Evolutionary conservation across 2,888 invertebrate genomes (phyloP).

Genomic region (Xiphydria camelus): DNA sequence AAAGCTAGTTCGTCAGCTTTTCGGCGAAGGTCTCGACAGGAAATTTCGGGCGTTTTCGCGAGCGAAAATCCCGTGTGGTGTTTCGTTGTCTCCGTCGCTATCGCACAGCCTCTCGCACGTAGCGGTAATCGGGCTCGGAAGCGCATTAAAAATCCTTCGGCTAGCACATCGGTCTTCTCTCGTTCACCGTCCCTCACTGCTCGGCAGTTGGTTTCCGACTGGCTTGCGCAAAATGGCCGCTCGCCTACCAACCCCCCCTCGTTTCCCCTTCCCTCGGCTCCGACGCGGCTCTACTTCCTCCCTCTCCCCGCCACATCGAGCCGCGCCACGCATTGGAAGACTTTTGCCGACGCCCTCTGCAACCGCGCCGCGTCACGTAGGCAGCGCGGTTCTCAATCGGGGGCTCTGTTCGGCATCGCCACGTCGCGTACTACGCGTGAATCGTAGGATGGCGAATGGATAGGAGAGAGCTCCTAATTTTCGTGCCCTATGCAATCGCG

Average conservation of each 20-base stretch:
- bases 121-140: slow-evolving; percentile 53
- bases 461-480: too few relatives aligned
- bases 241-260: slow-evolving; percentile 25
- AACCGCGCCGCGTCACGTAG: slow-evolving; percentile 44
- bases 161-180: slow-evolving; percentile 53
- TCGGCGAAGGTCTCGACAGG: slow-evolving; percentile 27
- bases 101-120: slow-evolving; percentile 50
- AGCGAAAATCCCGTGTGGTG: slow-evolving; percentile 32
- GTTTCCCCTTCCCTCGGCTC: slow-evolving; percentile 21
- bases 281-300: background rate
- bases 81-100: slow-evolving; percentile 40
- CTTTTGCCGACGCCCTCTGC: slow-evolving; percentile 42
- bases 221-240: slow-evolving; percentile 37
- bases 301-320: slow-evolving; percentile 3
- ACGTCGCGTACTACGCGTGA: too few relatives aligned
- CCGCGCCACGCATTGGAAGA: slow-evolving; percentile 26
- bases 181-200: slow-evolving; percentile 55
- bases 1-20: slow-evolving; percentile 11
- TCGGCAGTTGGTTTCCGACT: slow-evolving; percentile 58
- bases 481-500: too few relatives aligned
- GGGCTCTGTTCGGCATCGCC: too few relatives aligned
- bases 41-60: slow-evolving; percentile 19
- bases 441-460: too few relatives aligned
- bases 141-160: slow-evolving; percentile 54
- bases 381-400: slow-evolving; percentile 24